Conservation (phyloP, 2,888 invertebrate genomes). For the Acleris sparsana region DNA sequence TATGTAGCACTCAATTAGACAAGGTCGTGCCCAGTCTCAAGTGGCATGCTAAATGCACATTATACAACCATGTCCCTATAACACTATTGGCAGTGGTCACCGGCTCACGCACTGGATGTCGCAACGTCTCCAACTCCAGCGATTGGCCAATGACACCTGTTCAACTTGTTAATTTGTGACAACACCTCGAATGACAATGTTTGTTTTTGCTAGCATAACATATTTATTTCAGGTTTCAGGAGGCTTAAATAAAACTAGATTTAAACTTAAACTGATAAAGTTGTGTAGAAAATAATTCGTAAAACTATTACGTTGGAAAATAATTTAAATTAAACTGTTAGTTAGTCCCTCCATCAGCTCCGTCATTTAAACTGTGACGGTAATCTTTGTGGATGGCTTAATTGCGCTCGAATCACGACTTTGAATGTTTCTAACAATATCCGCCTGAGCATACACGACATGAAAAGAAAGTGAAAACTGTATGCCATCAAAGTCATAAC, state of each 20-base stretch:
- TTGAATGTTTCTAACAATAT: conserved; percentile 48
- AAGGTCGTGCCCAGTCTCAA: conserved; percentile 6
- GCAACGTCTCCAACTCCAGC: conserved; percentile 48
- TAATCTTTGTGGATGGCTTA: conserved; percentile 59
- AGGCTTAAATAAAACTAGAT: too few relatives aligned
- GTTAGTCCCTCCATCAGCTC: conserved; percentile 37
- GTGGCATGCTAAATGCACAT: conserved; percentile 38
- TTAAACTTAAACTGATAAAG: too few relatives aligned
- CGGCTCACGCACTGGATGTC: conserved; percentile 46
- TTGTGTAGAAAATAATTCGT: conserved; percentile 7
- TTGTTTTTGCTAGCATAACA: conserved; percentile 22
- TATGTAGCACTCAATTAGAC: conserved; percentile 12
- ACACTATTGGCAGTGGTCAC: conserved; percentile 47
- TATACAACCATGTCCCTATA: conserved; percentile 55
- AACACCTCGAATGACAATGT: conserved; percentile 24
- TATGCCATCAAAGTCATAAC: conserved; percentile 34
- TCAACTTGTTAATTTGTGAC: conserved; percentile 36
- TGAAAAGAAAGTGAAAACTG: conserved; percentile 56
- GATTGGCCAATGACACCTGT: conserved; percentile 39
- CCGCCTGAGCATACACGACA: conserved; percentile 48
- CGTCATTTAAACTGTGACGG: conserved; percentile 42
- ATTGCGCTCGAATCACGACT: conserved; percentile 54
- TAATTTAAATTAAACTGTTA: conserved; percentile 17
- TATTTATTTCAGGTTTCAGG: conserved; percentile 7
- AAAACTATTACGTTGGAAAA: conserved; percentile 15